These are phyloP conservation scores for Erebia epiphron DNA, from an alignment of 2,888 invertebrate genomes.

Conservation along the genomic window DNA sequence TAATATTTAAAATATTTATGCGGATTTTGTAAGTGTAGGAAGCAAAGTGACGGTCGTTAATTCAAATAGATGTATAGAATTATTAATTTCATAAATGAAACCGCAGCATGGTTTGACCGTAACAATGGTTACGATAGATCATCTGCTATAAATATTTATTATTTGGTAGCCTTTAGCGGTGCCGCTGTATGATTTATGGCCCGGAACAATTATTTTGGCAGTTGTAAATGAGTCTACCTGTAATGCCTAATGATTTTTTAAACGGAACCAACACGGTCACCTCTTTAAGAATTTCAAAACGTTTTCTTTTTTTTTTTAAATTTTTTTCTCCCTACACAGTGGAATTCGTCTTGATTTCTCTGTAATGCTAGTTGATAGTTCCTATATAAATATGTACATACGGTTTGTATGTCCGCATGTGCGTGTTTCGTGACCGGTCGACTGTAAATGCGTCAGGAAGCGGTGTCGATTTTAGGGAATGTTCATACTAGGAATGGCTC, in stretches of 20 bases:
- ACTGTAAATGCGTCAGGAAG: constrained; percentile 73
- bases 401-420: constrained; percentile 46
- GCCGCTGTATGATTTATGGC: constrained; percentile 50
- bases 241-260: background rate
- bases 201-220: constrained; percentile 48
- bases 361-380: too few species aligned
- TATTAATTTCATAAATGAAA: constrained; percentile 34
- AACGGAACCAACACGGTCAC: background rate
- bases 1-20: background rate
- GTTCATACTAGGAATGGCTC: constrained; percentile 69
- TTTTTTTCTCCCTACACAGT: background rate
- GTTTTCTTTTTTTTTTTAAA: background rate
- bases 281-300: background rate
- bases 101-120: constrained; percentile 46
- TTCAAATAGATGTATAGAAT: constrained; percentile 28
- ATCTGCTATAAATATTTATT: constrained; percentile 60
- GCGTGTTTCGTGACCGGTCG: constrained; percentile 56
- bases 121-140: constrained; percentile 51
- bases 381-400: background rate
- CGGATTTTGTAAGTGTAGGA: background rate
- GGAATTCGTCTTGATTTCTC: too few species aligned
- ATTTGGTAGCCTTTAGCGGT: constrained; percentile 48
- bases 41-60: constrained; percentile 17
- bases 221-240: constrained; percentile 41
- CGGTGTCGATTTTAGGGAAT: constrained; percentile 79